Evolutionary conservation across 2,113 vertebrate genomes (phyloP).

Genomic region (Microcebus lehilahytsara): DNA sequence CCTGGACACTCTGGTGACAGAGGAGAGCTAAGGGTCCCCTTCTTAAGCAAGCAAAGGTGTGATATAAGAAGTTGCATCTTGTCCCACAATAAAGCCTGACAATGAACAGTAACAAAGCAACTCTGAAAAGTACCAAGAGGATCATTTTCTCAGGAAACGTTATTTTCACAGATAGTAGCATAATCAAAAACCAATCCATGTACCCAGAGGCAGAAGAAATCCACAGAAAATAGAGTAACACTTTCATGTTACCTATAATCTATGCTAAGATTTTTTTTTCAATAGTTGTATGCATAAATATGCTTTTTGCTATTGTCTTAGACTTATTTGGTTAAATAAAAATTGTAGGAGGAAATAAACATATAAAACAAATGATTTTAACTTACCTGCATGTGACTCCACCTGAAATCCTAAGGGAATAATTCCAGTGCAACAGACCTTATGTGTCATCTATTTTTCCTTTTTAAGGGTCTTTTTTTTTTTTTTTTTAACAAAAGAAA

Average conservation of each 20-base stretch:
- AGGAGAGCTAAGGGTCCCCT: background rate
- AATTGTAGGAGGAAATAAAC: background rate
- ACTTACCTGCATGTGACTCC: background rate
- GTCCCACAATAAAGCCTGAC: background rate
- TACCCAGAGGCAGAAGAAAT: background rate
- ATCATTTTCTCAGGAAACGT: background rate
- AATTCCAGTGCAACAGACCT: background rate
- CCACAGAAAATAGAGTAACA: background rate
- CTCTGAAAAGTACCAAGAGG: background rate
- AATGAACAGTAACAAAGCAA: background rate
- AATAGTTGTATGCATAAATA: background rate
- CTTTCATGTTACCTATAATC: background rate
- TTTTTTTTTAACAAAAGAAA: background rate
- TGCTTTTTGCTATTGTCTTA: background rate
- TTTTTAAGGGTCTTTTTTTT: background rate
- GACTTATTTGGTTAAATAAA: background rate
- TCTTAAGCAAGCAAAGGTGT: background rate
- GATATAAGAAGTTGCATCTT: background rate
- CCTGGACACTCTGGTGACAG: background rate
- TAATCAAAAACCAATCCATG: background rate
- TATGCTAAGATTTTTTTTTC: background rate
- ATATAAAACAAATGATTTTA: background rate
- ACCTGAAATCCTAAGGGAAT: background rate
- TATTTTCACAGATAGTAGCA: background rate
- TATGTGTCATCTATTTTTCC: background rate